Evolutionary conservation across 2,797 vertebrate genomes (phyloP).

Genomic region (Otolemur crassicaudatus): DNA sequence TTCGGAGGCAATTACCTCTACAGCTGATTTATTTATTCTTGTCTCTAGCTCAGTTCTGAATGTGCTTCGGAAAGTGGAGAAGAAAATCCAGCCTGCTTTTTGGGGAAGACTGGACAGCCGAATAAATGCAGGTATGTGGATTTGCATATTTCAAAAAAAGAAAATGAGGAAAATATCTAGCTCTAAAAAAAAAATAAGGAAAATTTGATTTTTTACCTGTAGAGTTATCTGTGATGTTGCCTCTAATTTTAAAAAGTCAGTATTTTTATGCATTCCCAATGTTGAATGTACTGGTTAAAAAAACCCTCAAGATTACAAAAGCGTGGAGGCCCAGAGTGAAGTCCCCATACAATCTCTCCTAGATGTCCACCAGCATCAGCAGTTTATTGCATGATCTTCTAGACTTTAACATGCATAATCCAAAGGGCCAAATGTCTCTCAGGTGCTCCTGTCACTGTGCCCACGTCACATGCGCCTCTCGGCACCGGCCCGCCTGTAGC

Average conservation of each 20-base stretch:
- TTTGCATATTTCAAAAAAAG: slow-evolving; percentile 27
- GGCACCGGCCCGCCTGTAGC: not conserved
- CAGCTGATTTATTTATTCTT: slow-evolving; percentile 55
- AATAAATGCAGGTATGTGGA: slow-evolving; percentile 89
- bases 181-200: slow-evolving; percentile 37
- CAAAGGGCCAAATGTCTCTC: not conserved
- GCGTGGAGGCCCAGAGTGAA: not conserved
- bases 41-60: slow-evolving; percentile 58
- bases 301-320: not conserved
- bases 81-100: slow-evolving; percentile 70
- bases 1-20: slow-evolving; percentile 32
- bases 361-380: not conserved
- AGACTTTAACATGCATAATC: not conserved
- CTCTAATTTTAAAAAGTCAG: not conserved
- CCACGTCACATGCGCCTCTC: not conserved
- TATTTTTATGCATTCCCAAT: slow-evolving; percentile 15
- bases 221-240: not conserved
- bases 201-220: not conserved
- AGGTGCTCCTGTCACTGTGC: not conserved
- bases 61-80: slow-evolving; percentile 67
- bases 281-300: not conserved
- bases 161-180: not conserved
- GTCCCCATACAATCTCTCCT: not conserved
- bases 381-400: not conserved
- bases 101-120: slow-evolving; percentile 77